Evolutionary conservation across 2,113 vertebrate species (phyloP), one percentile per base, ranked within the genome.

Genomic region (Rhynchopsitta pachyrhyncha): DNA sequence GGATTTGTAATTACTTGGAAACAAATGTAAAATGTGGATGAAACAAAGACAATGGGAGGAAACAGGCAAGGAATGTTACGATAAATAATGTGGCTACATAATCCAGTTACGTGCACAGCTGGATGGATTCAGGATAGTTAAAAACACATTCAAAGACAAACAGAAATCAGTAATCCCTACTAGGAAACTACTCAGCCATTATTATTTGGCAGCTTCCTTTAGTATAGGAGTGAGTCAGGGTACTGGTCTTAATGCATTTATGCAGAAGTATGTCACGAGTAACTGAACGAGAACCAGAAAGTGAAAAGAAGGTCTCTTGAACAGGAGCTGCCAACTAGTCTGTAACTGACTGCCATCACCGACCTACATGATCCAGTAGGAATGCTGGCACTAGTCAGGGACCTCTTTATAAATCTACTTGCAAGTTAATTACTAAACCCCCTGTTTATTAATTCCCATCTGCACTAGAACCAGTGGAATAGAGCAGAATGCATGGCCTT

Each of bases 1-100:
- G 50, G 83, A 64, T 83, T 77, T 60, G 47, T 64, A 66, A 81
- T 95, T 88, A 44, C 76, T 92, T 94, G 55, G 53, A 96, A 95
- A 88, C 66, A 88, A 87, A 86, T 17, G 29, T 63, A 90, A 81
- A 37, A 42, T 2, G 8, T 90, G 80, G 83, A 55, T 82, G 35
- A 96, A 90, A 64, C 47, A 46, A 86, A 86, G 67, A 96, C 92
- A 96, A 96, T 88, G 90, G 92, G 69, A 87, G 96, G 95, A 97
- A 97, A 89, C 62, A 11, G 47, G 91, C 83, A 88, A 93, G 53
- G 80, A 92, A 92, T 57, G 87, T 92, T 93, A 79, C 4, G 6
- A 86, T 92, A 96, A 88, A 90, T 95, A 92, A 93, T 7, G 18
- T 42, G 74, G 74, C 83, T 84, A 52, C 81, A 87, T 79, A 79